Base-by-base conservation (phyloP, 1,140 invertebrate species). In the Ceratina calcarata region DNA sequence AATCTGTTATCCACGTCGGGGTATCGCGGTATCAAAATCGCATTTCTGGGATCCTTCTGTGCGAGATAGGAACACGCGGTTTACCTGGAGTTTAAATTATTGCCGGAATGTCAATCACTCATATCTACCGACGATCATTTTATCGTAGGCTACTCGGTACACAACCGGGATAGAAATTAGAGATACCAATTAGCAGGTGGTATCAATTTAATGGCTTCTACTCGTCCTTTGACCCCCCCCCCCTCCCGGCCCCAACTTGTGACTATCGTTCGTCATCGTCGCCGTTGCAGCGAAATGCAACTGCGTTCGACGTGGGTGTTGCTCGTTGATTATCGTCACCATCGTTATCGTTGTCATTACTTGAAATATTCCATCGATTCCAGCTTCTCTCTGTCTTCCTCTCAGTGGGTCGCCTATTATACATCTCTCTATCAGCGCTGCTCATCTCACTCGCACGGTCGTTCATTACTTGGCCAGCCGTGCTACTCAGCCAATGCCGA, bases 261-360 rank as follows among this genome's bases (percentile, higher is more conserved):
- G 10, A 45, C 37, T 7, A 49, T 82, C 83, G 83, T 85, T 78
- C 83, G 80, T 86, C 84, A 85, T 86, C 68, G 83, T 84, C 58
- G 73, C 64, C 55, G 76, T 51, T 60, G 70, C 73, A 24, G 71
- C 37, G 75, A 82, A 76, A 68, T 58, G 83, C 57, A 75, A 76
- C 73, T 58, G 83, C 57, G 75, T 49, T 53, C 83, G 83, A 86
- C 80, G 81, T 53, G 70, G 74, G 18, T 64, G 67, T 71, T 68
- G 72, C 69, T 62, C 82, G 81, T 85, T 86, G 80, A 86, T 86
- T 85, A 86, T 86, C 71, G 70, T 76, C 69, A 64, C 80, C 83
- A 71, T 85, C 75, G 84, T 85, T 86, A 86, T 85, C 83, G 66
- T 82, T 76, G 80, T 86, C 84, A 78, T 86, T 86, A 86, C 82